Evolutionary conservation across 2,888 invertebrate genomes (phyloP), one percentile per base, ranked within the genome.

Genomic region (Lepidochrysops patricia): DNA sequence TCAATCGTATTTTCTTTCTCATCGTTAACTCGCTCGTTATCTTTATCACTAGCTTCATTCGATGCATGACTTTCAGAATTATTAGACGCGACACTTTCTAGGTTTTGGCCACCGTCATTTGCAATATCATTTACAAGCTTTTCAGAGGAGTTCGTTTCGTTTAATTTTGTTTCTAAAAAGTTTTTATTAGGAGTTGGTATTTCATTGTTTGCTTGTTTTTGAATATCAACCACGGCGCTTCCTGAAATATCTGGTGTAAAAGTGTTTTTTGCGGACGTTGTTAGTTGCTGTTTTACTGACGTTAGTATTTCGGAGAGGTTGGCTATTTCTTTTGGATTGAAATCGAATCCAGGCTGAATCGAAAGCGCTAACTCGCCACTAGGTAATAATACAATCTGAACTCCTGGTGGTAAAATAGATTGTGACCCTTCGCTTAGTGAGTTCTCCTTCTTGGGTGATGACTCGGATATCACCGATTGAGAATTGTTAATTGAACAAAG

Each of bases 401-500:
- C 73, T 4, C 80, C 78, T 2, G 64, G n/a, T 1, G 79, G 77
- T 50, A 76, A 64, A 37, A 64, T 29, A 25, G 62, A 32, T 50
- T 64, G 57, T 13, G 13, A 6, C 12, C 4, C 12, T 19, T 54
- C 54, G 19, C 19, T 32, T 4, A 32, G 19, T 12, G 4, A 19
- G 32, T 9, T 19, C 7, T 6, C 32, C 19, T 26, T 13, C 27
- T 15, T 27, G n/a, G 63, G 56, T 23, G 60, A 48, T 4, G 48
- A 37, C 19, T 48, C 13, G 12, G 32, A 13, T 12, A 34, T 26
- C 27, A 52, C 57, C 29, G 13, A 25, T 32, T 19, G 73, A 72
- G 67, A 74, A 68, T 43, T 43, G 61, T 72, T 74, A 12, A 73
- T 66, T 27, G 79, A 77, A n/a, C 82, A 84, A n/a, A 87, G 64